Conservation (phyloP, 2,888 invertebrate species). For the Mechanitis mazaeus region DNA sequence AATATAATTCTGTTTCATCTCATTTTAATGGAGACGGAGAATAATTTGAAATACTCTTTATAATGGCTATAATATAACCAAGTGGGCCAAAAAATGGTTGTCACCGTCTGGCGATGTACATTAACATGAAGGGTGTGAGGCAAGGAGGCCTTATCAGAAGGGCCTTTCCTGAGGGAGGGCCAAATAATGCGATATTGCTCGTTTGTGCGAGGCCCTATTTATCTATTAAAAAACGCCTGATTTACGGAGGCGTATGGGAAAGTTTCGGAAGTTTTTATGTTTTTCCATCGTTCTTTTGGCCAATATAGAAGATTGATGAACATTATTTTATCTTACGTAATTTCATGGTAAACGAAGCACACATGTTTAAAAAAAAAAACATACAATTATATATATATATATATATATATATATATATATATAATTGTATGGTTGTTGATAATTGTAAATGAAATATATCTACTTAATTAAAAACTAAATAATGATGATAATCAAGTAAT, state of each 20-base stretch:
- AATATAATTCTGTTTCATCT: constrained; percentile 56
- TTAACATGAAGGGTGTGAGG: constrained; percentile 76
- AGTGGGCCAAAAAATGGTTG: constrained; percentile 77
- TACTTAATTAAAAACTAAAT: too few relatives aligned
- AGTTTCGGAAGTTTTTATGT: constrained; percentile 72
- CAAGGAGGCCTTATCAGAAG: constrained; percentile 73
- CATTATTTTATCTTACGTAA: constrained; percentile 51
- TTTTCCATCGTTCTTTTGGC: constrained; percentile 59
- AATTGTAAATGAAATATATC: too few relatives aligned
- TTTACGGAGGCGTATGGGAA: constrained; percentile 70
- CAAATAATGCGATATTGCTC: constrained; percentile 77
- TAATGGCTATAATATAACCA: constrained; percentile 72
- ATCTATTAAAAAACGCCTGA: constrained; percentile 76
- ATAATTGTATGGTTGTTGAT: too few relatives aligned
- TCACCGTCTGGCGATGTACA: constrained; percentile 75
- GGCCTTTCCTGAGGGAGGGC: constrained; percentile 76
- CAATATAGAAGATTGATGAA: constrained; percentile 71
- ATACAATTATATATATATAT: too few relatives aligned
- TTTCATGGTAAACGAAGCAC: constrained; percentile 32
- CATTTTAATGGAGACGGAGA: constrained; percentile 70
- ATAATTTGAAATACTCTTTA: constrained; percentile 77
- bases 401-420: too few relatives aligned
- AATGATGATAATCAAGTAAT: too few relatives aligned
- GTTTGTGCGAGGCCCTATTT: constrained; percentile 76
- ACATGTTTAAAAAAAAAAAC: not conserved